phyloP scores from a whole-genome alignment of 2,888 invertebrate genomes.

The Priocnemis perturbator region DNA sequence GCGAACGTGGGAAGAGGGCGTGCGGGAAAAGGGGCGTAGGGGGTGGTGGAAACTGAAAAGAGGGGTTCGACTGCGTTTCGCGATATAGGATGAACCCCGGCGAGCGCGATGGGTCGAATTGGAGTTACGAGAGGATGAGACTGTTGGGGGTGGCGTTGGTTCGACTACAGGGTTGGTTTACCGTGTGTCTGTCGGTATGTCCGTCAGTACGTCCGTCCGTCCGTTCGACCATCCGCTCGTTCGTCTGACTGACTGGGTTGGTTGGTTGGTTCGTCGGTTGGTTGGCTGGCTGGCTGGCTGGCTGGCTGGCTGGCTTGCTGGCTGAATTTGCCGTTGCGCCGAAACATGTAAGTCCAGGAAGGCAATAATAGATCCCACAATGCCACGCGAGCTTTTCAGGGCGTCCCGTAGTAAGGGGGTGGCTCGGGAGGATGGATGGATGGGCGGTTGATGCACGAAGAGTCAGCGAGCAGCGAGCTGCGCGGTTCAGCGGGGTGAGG shows the following conservation, averaged over 20 bases:
- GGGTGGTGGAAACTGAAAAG: constrained; percentile 1
- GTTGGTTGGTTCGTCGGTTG: constrained; percentile 11
- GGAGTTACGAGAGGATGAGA: constrained; percentile 2
- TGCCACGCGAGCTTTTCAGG: constrained; percentile 68
- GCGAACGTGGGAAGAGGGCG: constrained; percentile 27
- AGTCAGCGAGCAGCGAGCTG: constrained; percentile 14
- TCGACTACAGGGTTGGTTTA: constrained; percentile 35
- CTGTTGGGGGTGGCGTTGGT: constrained; percentile 15
- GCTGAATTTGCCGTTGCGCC: constrained; percentile 55
- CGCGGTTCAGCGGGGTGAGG: constrained; percentile 22
- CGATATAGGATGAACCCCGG: constrained; percentile 18
- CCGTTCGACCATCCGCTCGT: constrained; percentile 26
- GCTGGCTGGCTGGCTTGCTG: constrained; percentile 35
- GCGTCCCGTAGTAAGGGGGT: constrained; percentile 40
- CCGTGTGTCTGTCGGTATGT: constrained; percentile 43
- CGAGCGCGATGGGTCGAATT: no score
- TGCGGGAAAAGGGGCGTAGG: constrained; percentile 13
- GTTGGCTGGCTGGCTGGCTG: constrained; percentile 41
- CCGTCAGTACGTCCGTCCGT: constrained; percentile 17
- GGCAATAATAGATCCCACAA: constrained; percentile 73
- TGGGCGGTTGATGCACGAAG: constrained; percentile 28
- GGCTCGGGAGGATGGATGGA: constrained; percentile 29
- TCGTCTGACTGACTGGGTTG: constrained; percentile 38
- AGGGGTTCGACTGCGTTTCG: constrained; percentile 24
- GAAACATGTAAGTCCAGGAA: constrained; percentile 69